Base-by-base conservation (phyloP, 1,140 invertebrate species). In the Drosophila sp. region DNA sequence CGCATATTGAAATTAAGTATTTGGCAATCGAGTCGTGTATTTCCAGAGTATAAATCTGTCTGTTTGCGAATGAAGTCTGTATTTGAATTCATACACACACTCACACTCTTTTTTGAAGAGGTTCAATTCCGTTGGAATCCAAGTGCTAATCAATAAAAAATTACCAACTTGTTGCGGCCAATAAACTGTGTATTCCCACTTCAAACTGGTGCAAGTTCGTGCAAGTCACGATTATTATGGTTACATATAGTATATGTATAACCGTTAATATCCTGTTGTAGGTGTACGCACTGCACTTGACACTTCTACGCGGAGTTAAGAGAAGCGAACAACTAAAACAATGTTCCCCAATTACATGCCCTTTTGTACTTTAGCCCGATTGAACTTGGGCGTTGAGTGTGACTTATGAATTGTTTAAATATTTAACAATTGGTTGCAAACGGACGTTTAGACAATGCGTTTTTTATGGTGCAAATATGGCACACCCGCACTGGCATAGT, bases 321-420 rank as follows among this genome's bases (percentile, higher is more conserved):
- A 40, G 27, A 63, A 43, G 13, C 48, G 58, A 40, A 45, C 46
- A 40, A 87, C 83, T 87, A 79, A 87, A 83, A 72, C 62, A 77
- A 72, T 64, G 43, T 89, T 59, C 25, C 75, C 64, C 73, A 89
- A 89, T 83, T 87, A 71, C 79, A 69, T 63, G 81, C 76, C 83
- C 69, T 87, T 87, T 80, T 87, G 83, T 87, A 87, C 62, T 21
- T 46, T 27, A 36, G 29, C 41, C 27, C 13, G 18, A 6, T 46
- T 43, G 48, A 48, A 38, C 48, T 54, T 63, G 27, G 46, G 9
- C 21, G 21, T 21, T 21, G 21, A 29, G 45, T 71, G 70, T 76
- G 70, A 34, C 77, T 82, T 80, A 87, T 89, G 79, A 87, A 80
- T 89, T 87, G 83, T 87, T 87, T 80, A 83, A 87, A 87, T 89